Conservation (phyloP, 1,140 invertebrate species). For the Drosophila equinoxialis region DNA sequence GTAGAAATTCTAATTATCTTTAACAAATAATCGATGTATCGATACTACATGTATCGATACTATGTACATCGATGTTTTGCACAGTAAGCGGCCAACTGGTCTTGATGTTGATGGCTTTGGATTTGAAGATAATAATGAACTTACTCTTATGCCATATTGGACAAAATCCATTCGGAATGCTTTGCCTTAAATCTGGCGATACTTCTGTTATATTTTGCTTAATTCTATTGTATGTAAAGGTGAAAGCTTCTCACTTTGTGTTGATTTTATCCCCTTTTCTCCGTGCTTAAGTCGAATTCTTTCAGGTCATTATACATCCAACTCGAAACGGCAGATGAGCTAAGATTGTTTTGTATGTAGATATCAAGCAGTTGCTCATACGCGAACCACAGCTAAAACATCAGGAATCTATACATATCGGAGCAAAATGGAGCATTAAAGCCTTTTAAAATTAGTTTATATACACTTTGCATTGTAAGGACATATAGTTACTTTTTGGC, state of each 20-base stretch:
- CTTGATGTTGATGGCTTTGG: slow-evolving; percentile 32
- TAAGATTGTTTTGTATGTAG: slow-evolving; percentile 28
- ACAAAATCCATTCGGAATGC: slow-evolving; percentile 29
- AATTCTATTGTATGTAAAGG: slow-evolving; percentile 3
- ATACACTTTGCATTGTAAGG: too few species aligned
- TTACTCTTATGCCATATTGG: slow-evolving; percentile 24
- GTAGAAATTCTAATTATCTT: too few species aligned
- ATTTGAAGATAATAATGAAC: slow-evolving; percentile 27
- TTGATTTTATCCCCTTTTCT: slow-evolving; percentile 7
- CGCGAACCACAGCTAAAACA: slow-evolving; percentile 17
- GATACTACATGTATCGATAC: too few species aligned
- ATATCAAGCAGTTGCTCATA: slow-evolving; percentile 27
- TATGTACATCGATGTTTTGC: too few species aligned
- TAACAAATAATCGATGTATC: too few species aligned
- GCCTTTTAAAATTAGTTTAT: too few species aligned
- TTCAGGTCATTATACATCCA: slow-evolving; percentile 1
- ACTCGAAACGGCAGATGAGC: too few species aligned
- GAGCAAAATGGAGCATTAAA: too few species aligned
- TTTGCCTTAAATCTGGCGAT: slow-evolving; percentile 27
- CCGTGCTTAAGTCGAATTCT: not conserved
- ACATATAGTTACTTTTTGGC: too few species aligned
- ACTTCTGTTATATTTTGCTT: not conserved
- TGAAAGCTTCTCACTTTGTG: slow-evolving; percentile 12
- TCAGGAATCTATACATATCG: not conserved
- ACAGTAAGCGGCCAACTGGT: too few species aligned